Evolutionary conservation across 2,797 vertebrate genomes (phyloP), one percentile per base, ranked within the genome.

Genomic region (Gymnothorax reevesii): DNA sequence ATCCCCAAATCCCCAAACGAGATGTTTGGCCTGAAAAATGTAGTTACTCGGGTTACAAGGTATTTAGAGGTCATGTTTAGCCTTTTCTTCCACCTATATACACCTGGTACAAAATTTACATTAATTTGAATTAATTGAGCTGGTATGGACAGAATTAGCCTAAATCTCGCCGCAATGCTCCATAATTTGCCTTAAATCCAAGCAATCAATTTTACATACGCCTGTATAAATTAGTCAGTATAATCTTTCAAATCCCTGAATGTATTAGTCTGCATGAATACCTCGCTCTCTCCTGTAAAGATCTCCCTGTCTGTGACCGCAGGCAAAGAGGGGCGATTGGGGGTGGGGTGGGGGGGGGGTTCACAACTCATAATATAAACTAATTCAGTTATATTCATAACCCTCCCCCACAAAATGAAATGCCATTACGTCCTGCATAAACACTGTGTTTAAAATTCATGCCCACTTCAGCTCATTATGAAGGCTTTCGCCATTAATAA

Each of bases 361-460:
- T 3, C 52, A 80, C 20, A n/a, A 7, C 25, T 22, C 77, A 80
- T 52, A 80, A 80, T 80, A 79, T 22, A 80, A 54, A 80, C 77
- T 80, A 80, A 54, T 54, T 49, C 52, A n/a, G 7, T 80, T n/a
- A 80, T 80, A 80, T 80, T 80, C 77, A 80, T 80, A 80, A 20
- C 17, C 77, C 77, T 55, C 77, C 49, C 71, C 77, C 49, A 3
- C 52, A 52, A 49, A 52, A 77, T 49, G 73, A 77, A 22, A 80
- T 54, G 52, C 55, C 77, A 80, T 80, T 80, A n/a, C 7, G 6
- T 52, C 20, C 33, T 55, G 85, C 57, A 86, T 83, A 49, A 71
- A 86, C 52, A 83, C 17, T 60, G 66, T 33, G 64, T 84, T 84
- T 84, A 27, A 84, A 57, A 84, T 57, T 57, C 84, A 55, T 84